These are phyloP conservation scores for Ennomos fuscantarius DNA, from an alignment of 2,888 invertebrate species.

Conservation along the genomic window DNA sequence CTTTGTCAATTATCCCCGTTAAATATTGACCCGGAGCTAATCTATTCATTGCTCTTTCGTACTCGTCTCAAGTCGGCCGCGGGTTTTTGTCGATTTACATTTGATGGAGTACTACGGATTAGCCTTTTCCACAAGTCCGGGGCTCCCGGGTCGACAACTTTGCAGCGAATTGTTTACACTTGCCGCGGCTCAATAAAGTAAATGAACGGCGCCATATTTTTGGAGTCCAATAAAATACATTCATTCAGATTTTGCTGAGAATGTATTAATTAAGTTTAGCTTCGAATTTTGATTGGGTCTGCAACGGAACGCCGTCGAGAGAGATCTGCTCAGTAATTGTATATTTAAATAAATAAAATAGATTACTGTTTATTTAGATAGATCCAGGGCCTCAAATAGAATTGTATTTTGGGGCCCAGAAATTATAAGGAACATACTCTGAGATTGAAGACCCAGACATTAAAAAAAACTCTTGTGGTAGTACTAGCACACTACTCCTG, in stretches of 20 bases:
- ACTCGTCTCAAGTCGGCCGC: conserved; percentile 47
- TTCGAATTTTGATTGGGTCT: conserved; percentile 6
- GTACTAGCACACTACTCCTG: too few relatives aligned
- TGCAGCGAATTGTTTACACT: conserved; percentile 32
- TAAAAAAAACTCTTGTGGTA: too few relatives aligned
- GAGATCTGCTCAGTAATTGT: not conserved
- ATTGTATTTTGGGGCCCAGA: too few relatives aligned
- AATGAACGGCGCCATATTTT: conserved; percentile 15
- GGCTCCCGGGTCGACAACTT: not conserved
- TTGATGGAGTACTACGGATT: conserved; percentile 48
- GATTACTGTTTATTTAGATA: not conserved
- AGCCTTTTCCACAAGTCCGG: conserved; percentile 47
- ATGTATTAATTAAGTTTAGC: conserved; percentile 13
- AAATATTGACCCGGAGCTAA: conserved; percentile 56
- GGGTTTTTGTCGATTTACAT: conserved; percentile 54
- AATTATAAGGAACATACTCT: too few relatives aligned
- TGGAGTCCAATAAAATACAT: conserved; percentile 18
- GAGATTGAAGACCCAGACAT: too few relatives aligned
- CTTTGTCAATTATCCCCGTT: conserved; percentile 59
- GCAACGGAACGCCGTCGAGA: too few relatives aligned
- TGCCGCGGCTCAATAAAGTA: conserved; percentile 23
- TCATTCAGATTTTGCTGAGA: conserved; percentile 1
- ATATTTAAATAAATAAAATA: conserved; percentile 4
- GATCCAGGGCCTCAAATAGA: not conserved
- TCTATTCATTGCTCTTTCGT: conserved; percentile 58